Base-by-base conservation (phyloP, 2,888 invertebrate genomes). In the Orthosia gracilis region DNA sequence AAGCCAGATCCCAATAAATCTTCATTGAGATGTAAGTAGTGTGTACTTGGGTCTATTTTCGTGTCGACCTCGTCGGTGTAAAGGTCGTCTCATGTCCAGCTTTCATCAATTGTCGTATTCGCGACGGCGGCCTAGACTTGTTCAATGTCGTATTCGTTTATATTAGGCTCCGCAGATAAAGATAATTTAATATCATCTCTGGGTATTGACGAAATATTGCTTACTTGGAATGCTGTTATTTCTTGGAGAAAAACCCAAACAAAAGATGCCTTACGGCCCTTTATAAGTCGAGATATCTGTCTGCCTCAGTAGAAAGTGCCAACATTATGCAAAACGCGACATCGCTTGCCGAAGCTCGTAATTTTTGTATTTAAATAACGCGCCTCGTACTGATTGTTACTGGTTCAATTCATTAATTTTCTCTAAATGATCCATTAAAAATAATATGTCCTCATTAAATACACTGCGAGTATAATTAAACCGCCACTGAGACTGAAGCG, bases 41-140 rank as follows among this genome's bases (percentile, higher is more conserved):
- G 45, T 77, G 68, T 74, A 78, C 76, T 66, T 70, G 63, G 67
- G 71, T 75, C 86, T 91, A 92, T 90, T 92, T 87, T 87, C 66
- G 89, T 75, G 57, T 23, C 86, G 89, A 84, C 90, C 91, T 92
- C 88, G 87, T 45, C 72, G 76, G 63, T 76, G 50, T 62, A 86
- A 83, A 91, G 90, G 90, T 89, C 89, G 85, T 58, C 73, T 76
- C 68, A 68, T 81, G 83, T 87, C 84, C 86, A 87, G 83, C 83
- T 86, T 89, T 89, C 89, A 87, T 90, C 89, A 89, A 89, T 88
- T 89, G 89, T 88, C 83, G 76, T 85, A 85, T 85, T 88, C 72
- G 83, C 84, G 83, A 62, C 61, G 61, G 26, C 55, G 76, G 88
- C 80, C 85, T 84, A 84, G 81, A 80, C 80, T 54, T 78, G 69